Evolutionary conservation across 1,140 invertebrate species (phyloP), one percentile per base, ranked within the genome.

Genomic region (Aphelenchoides fujianensis): DNA sequence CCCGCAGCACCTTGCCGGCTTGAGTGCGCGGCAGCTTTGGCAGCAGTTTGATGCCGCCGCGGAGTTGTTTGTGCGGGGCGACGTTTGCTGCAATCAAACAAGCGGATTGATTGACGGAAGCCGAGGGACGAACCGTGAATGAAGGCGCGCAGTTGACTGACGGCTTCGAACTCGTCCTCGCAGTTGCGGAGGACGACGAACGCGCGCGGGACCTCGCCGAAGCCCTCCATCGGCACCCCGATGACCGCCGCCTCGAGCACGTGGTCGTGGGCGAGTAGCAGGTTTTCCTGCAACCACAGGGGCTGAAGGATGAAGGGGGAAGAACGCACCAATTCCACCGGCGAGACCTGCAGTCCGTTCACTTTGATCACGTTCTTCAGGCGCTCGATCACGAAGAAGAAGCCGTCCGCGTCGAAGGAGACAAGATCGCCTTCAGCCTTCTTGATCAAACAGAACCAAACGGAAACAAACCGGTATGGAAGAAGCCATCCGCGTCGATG

Each of bases 281-380:
- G 85, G 78, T 89, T 90, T 86, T 94, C 92, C 63, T 78, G 36
- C 28, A 79, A 68, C n/a, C n/a, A n/a, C n/a, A n/a, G n/a, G n/a
- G n/a, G n/a, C n/a, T n/a, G n/a, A 35, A 55, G 27, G 16, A 23
- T 48, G 3, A 37, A 2, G 54, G 19, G 12, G 0, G 7, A n/a
- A n/a, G 12, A 27, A 64, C 53, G 52, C 16, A 79, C 78, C 3
- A 80, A 68, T 69, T 80, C 79, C 31, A 66, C 55, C 12, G 79
- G 80, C 7, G 78, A 82, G 30, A 82, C 90, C 88, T 92, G 91
- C 79, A 91, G 90, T 73, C 91, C 92, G 86, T 92, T 92, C 54
- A 92, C 91, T 87, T 94, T 94, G 70, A 95, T 94, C 16, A 95
- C 87, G 82, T 94, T 92, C 80, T 94, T 94, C 57, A 94, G 78